Evolutionary conservation across 2,797 vertebrate genomes (phyloP), one percentile per base, ranked within the genome.

Genomic region (Neoniphon sammara): DNA sequence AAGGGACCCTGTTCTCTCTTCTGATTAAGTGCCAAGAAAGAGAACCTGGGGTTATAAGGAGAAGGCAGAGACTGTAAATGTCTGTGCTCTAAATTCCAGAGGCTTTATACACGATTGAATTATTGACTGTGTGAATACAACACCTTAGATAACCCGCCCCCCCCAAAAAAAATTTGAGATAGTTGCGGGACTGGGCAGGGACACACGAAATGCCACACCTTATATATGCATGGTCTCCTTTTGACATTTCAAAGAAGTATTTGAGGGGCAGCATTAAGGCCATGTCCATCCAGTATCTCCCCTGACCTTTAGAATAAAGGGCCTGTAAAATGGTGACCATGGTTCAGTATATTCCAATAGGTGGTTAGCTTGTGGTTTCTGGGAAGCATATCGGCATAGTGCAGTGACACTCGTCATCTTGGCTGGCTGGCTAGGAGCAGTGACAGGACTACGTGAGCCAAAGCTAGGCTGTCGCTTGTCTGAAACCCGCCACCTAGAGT

Each of bases 331-430:
- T 65, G 66, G 78, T 11, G 3, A 20, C 58, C 21, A 49, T 31
- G 36, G 73, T 75, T 75, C 61, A 53, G 64, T 23, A 21, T 46
- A 20, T 50, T 72, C 66, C 70, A 68, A 66, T 23, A 42, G 75
- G 81, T 23, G 9, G 58, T 61, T 55, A 10, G 52, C 72, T 68
- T 63, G 58, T 11, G 66, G 52, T 84, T 85, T 75, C 69, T 49
- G 62, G 59, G 34, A 68, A 80, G 66, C 69, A 36, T 66, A 74
- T 70, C 74, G 70, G 73, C 70, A 2, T 34, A 59, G 31, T 73
- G 18, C 77, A 42, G 76, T 77, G 85, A 88, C 82, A 83, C 85
- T 80, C 76, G 83, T 89, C 89, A 86, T 74, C 66, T 80, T 75
- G 73, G 82, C 63, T 64, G 75, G 44, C 50, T 78, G 73, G 77